phyloP scores from a whole-genome alignment of 37 sponge, comb jelly and placozoan species.

The Lycopodina hypogea region DNA sequence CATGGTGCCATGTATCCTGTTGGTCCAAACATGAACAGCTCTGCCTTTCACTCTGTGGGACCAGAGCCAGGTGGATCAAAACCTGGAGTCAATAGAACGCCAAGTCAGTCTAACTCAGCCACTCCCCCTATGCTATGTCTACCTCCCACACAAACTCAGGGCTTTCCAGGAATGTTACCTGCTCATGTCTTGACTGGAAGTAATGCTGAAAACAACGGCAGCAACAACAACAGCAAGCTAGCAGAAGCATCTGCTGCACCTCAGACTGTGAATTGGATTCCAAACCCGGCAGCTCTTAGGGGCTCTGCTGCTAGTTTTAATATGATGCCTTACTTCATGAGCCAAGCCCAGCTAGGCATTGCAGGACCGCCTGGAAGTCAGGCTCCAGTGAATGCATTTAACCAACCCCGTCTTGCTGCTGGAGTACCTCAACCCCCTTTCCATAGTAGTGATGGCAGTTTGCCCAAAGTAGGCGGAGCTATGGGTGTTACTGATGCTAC shows the following conservation, averaged over 20 bases:
- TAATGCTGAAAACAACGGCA: background rate
- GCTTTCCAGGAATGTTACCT: background rate
- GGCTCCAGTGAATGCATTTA: background rate
- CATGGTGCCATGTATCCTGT: background rate
- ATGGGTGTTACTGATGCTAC: no score
- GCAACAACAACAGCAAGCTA: no score
- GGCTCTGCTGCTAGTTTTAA: background rate
- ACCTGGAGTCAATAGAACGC: background rate
- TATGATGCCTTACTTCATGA: background rate
- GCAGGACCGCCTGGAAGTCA: background rate
- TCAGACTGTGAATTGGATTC: background rate
- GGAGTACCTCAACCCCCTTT: background rate
- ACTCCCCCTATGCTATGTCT: background rate
- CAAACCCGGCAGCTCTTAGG: conserved; percentile 11
- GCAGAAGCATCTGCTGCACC: no score
- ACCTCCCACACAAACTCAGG: background rate
- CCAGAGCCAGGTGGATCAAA: background rate
- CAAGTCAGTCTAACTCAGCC: background rate
- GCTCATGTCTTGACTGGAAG: background rate
- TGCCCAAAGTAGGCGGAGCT: background rate
- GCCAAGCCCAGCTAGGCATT: no score
- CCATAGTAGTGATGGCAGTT: background rate
- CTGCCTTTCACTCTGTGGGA: conserved; percentile 8
- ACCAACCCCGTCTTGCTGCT: background rate
- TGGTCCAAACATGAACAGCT: background rate